Conservation (phyloP, 2,113 vertebrate species). For the Sclerurus mexicanus region DNA sequence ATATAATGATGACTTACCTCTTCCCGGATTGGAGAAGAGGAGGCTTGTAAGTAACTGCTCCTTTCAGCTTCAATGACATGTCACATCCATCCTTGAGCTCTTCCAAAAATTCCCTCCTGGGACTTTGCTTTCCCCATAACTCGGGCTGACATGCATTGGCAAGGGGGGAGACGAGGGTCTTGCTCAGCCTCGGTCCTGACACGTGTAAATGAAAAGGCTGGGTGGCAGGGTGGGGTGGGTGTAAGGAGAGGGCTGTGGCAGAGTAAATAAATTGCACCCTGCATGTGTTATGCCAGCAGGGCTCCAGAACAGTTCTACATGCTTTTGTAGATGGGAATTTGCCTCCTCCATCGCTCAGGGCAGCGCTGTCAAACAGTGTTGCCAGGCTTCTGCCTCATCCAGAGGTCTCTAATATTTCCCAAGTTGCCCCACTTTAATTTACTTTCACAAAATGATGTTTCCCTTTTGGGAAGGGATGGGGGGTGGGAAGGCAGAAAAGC, state of each 20-base stretch:
- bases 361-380: neutral
- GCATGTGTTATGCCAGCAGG: conserved; percentile 48
- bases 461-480: accelerated
- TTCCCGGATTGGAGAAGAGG: neutral
- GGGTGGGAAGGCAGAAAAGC: neutral
- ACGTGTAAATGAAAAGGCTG: conserved; percentile 52
- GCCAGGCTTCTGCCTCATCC: conserved; percentile 3
- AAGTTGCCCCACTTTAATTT: neutral
- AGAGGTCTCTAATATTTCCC: neutral
- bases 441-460: neutral
- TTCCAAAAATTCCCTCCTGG: conserved; percentile 62
- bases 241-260: neutral
- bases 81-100: conserved; percentile 70
- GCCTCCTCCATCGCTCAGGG: conserved; percentile 18
- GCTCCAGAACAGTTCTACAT: neutral
- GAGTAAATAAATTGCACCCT: conserved; percentile 65
- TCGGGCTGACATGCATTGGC: conserved; percentile 25
- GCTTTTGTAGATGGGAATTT: conserved; percentile 56
- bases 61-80: conserved; percentile 72
- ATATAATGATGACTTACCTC: conserved; percentile 29
- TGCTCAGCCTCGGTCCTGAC: neutral
- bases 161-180: neutral
- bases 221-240: neutral
- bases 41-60: conserved; percentile 67
- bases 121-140: conserved; percentile 41